Evolutionary conservation across 1,140 invertebrate species (phyloP).

Genomic region (Lepidurus packardi): DNA sequence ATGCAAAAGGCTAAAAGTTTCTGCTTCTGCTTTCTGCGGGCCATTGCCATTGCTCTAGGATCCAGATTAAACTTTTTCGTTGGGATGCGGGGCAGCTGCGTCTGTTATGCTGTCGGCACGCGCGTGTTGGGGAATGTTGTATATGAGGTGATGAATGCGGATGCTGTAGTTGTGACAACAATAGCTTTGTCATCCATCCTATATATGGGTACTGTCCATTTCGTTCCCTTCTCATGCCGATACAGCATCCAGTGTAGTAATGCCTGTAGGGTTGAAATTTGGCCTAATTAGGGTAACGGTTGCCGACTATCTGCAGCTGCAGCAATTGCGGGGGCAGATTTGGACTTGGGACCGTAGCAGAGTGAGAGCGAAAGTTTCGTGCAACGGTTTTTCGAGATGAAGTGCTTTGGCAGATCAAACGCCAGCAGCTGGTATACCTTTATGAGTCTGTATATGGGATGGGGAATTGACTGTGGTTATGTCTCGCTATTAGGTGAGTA

Average conservation of each 20-base stretch:
- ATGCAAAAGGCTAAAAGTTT: slow-evolving; percentile 15
- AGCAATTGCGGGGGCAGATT: slow-evolving; percentile 6
- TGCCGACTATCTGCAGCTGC: not conserved
- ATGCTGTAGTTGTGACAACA: slow-evolving; percentile 13
- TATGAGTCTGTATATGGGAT: slow-evolving; percentile 2
- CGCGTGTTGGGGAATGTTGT: not conserved
- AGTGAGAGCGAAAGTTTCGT: not conserved
- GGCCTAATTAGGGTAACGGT: not conserved
- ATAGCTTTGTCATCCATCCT: slow-evolving; percentile 1
- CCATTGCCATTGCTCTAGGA: not conserved
- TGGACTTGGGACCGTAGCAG: not conserved
- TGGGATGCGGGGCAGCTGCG: slow-evolving; percentile 7
- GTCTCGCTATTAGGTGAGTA: not conserved
- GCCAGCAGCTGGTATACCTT: not conserved
- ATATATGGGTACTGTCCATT: not conserved
- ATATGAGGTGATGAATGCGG: slow-evolving; percentile 7
- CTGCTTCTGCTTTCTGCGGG: not conserved
- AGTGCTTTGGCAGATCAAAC: slow-evolving; percentile 1
- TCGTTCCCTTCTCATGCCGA: not conserved
- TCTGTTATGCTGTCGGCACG: slow-evolving; percentile 12
- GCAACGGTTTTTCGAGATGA: slow-evolving; percentile 4
- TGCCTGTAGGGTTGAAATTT: not conserved
- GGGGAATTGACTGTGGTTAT: not conserved
- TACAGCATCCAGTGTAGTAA: not conserved
- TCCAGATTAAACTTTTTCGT: slow-evolving; percentile 1